phyloP scores from a whole-genome alignment of 2,888 invertebrate genomes.

The Clanis bilineata region DNA sequence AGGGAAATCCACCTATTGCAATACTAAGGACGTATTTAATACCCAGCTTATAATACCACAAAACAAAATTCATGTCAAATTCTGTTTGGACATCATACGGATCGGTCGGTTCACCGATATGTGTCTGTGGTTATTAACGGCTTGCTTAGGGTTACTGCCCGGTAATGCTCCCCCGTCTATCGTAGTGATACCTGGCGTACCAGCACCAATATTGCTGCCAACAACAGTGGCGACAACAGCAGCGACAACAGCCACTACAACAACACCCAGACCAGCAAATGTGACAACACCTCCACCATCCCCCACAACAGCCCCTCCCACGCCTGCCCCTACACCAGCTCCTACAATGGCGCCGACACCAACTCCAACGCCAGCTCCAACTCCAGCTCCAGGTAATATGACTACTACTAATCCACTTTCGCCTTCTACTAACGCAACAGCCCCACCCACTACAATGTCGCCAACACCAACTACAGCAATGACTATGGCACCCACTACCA shows the following conservation, averaged over 20 bases:
- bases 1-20: slow-evolving; percentile 71
- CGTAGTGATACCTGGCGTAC: slow-evolving; percentile 61
- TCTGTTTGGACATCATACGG: background rate
- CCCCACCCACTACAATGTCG: slow-evolving; percentile 29
- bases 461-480: slow-evolving; percentile 27
- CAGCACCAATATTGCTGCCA: slow-evolving; percentile 65
- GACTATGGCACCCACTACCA: slow-evolving; percentile 23
- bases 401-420: slow-evolving; percentile 26
- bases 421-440: slow-evolving; percentile 23
- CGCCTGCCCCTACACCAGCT: slow-evolving; percentile 60
- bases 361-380: slow-evolving; percentile 35
- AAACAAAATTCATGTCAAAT: background rate
- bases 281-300: slow-evolving; percentile 22
- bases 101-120: slow-evolving; percentile 36
- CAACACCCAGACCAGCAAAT: slow-evolving; percentile 22
- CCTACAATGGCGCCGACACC: slow-evolving; percentile 55
- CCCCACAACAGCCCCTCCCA: background rate
- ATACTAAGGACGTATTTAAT: slow-evolving; percentile 72
- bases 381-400: slow-evolving; percentile 23
- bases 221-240: slow-evolving; percentile 50
- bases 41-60: slow-evolving; percentile 39
- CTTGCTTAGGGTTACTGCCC: slow-evolving; percentile 71
- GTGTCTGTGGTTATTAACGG: slow-evolving; percentile 77
- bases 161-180: slow-evolving; percentile 54
- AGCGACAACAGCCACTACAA: slow-evolving; percentile 32